Evolutionary conservation across 2,888 invertebrate genomes (phyloP), one percentile per base, ranked within the genome.

Genomic region (Lepidochrysops patricia): DNA sequence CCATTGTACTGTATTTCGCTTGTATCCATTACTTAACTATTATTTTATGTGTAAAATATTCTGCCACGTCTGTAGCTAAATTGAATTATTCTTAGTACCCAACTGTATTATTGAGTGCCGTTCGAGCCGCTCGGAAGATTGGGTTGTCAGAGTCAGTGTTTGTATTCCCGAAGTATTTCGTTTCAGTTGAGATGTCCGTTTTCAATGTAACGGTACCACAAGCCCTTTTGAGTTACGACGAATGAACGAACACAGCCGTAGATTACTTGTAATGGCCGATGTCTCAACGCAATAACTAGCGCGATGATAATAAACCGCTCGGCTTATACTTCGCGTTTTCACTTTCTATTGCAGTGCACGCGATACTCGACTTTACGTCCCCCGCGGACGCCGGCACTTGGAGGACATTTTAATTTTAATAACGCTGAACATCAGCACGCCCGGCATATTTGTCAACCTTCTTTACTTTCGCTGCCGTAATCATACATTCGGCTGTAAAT

Each of bases 361-460:
- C 82, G 75, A 82, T 79, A 83, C 73, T 77, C 77, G 72, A 79
- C 82, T 81, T 79, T 82, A 82, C 69, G 73, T 76, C 72, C 82
- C 81, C 80, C 84, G 84, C 82, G 84, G 86, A 84, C 80, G 80
- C 82, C 79, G 74, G 80, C 78, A 79, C 77, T 43, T 19, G 37
- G 13, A 19, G 80, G 79, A 84, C 79, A 76, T 83, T 89, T 88
- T 87, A 86, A 86, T 88, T 88, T 88, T 87, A 89, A 86, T 88
- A 88, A 87, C 86, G 85, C 82, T 80, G 85, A 84, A 84, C 84
- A 85, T 84, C 82, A 79, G 83, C 88, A 86, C 87, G 86, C 81
- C 79, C 82, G 80, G 82, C 84, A 84, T 86, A 88, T 89, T 89
- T 88, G 89, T 88, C 88, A 89, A 87, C 87, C 88, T 84, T 87